Evolutionary conservation across 2,888 invertebrate genomes (phyloP), one percentile per base, ranked within the genome.

Genomic region (Chloroclystis v-ata): DNA sequence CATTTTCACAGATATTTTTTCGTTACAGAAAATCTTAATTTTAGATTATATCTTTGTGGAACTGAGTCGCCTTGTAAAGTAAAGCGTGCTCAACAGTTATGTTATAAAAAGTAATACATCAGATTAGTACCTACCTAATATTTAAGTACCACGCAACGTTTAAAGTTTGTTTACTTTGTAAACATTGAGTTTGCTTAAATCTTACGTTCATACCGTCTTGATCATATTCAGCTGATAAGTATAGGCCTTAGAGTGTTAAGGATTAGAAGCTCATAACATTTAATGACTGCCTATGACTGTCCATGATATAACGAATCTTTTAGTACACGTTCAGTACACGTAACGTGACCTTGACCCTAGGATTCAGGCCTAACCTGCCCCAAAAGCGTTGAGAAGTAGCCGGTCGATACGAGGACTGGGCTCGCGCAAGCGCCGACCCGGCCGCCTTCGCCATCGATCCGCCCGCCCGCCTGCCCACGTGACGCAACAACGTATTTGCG

Each of bases 281-380:
- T 54, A 49, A 54, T 57, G 44, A 43, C 43, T 56, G 47, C 46
- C 48, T 52, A n/a, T n/a, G n/a, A n/a, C n/a, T 50, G 53, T 53
- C 44, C 46, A 48, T 48, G 51, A 49, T 55, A 56, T 51, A 55
- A 59, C 54, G 52, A 60, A 61, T 57, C 59, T 67, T 69, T 70
- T 61, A 66, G 69, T 62, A 72, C 28, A 39, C 35, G 33, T 43
- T 39, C 39, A 48, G 43, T 43, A 76, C 73, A 78, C 72, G 70
- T 68, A 69, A 66, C 76, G 75, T 87, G 85, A 85, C 89, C 89
- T 89, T 89, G 89, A 88, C 86, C 86, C 77, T 73, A 73, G 83
- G 79, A 76, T 72, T 78, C 82, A 85, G 84, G 87, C 88, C 85
- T 87, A 89, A 89, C 88, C 87, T 88, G 88, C 87, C 88, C 81